Evolutionary conservation across 2,888 invertebrate genomes (phyloP), one percentile per base, ranked within the genome.

Genomic region (Lymantria monacha): DNA sequence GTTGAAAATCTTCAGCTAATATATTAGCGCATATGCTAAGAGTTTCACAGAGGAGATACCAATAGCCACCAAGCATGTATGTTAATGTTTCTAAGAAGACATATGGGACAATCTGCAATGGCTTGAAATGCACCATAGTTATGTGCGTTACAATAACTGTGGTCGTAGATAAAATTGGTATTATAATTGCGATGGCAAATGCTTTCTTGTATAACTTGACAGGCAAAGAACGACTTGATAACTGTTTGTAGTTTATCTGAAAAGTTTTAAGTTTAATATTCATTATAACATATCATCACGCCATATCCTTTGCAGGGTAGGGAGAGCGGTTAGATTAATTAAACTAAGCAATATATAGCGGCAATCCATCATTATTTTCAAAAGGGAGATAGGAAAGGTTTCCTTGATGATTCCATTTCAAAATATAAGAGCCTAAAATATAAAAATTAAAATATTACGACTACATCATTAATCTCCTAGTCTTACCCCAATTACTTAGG

Each of bases 61-160:
- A 95, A 77, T 94, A 93, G 0, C 94, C 95, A 0, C 95, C 95
- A 42, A 95, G 76, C 74, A 95, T 90, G 59, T 94, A 95, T 0
- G 94, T 95, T 42, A 95, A 74, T 42, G 94, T 93, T 70, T 95
- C 95, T 63, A 95, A 81, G 66, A 94, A 94, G 44, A 95, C 94
- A 61, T 95, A 95, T 0, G 95, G 95, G 31, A 95, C 81, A 0
- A 94, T 92, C 80, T 95, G 94, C 53, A 92, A 69, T 7, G 93
- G 70, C 59, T 93, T 92, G 72, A 95, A 94, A 70, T 94, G 93
- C 0, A 93, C 93, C 95, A 95, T 95, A 0, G 95, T 95, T 0
- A 93, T 70, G 66, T 95, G 95, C 0, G 94, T 95, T 31, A 95
- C 91, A 10, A 95, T 83, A 52, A 95, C 95, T 0, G 94, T 94